A percentile compares a stretch with the other conserved stretches of the same genome.
Evolutionary conservation across 2,113 vertebrate genomes (phyloP).

Genomic region (Columba janthina): DNA sequence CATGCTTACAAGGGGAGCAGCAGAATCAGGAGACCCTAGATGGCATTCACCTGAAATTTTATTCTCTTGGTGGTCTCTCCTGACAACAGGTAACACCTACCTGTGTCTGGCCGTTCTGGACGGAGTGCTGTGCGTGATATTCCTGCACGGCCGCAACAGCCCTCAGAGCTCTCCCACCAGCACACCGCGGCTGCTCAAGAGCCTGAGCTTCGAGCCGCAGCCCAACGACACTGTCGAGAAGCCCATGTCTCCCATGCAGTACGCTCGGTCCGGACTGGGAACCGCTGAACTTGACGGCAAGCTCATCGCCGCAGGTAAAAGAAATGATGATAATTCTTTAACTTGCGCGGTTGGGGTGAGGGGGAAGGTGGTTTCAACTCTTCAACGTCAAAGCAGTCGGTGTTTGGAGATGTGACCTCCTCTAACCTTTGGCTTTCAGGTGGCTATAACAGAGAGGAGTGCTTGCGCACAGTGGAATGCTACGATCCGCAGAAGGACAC

Average conservation of each 20-base stretch:
- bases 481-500: conserved; percentile 88
- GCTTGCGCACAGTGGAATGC: conserved; percentile 95
- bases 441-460: conserved; percentile 97
- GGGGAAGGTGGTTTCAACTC: too few species aligned
- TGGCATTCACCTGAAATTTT: background rate
- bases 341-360: background rate
- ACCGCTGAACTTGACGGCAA: conserved; percentile 85
- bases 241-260: conserved; percentile 94
- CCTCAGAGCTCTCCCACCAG: conserved; percentile 92
- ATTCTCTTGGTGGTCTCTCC: background rate
- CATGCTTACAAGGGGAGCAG: accelerated
- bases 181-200: conserved; percentile 93
- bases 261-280: conserved; percentile 93
- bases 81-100: conserved; percentile 85
- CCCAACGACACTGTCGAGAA: conserved; percentile 84
- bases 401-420: background rate
- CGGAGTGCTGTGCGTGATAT: conserved; percentile 92
- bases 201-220: conserved; percentile 92
- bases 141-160: conserved; percentile 93
- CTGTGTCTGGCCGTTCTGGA: conserved; percentile 97
- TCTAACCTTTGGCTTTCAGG: conserved; percentile 69
- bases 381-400: background rate
- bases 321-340: accelerated
- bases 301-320: conserved; percentile 91
- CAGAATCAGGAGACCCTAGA: background rate